Base-by-base conservation (phyloP, 2,113 vertebrate species). In the Ariopsis seemanni region DNA sequence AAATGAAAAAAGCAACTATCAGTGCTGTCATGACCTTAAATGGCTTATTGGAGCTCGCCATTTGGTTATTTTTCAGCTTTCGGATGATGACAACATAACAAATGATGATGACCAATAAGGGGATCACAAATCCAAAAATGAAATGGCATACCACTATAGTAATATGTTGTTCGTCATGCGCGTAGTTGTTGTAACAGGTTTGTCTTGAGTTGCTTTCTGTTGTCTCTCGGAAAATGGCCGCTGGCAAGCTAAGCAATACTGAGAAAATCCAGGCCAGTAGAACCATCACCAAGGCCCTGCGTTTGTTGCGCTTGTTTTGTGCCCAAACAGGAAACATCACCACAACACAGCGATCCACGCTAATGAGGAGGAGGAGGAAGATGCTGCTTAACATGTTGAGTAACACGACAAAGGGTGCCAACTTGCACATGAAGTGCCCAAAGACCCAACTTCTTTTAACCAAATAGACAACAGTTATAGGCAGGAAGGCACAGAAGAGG, bases 351-450 rank as follows among this genome's bases (percentile, higher is more conserved):
- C 97, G 97, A 89, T 99, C 97, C 0, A 97, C 80, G 80, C 98
- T 99, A 94, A 99, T 98, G 90, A 95, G 85, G 3, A 96, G 96
- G 83, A 99, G 94, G 84, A 99, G 93, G 81, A 98, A 96, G 88
- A 99, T 96, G 1, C 98, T 99, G 91, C 97, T 97, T 94, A 97
- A 98, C 97, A 99, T 97, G 93, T 99, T 99, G 89, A 97, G 93
- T 87, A 95, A 95, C 92, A 98, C 94, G 2, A 97, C 89, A 17
- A 95, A 96, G 50, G 94, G 93, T 82, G 90, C 94, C 9, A 99
- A 85, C 89, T 99, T 98, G 93, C 98, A 99, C 96, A 98, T 93
- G 90, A 93, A 94, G 0, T 14, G 90, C 5, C 98, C 98, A 0
- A 99, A 98, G 15, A 95, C 72, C 98, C 98, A 99, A 60, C 95